Percentiles rank a stretch among this genome's conserved stretches.
These are phyloP conservation scores for Metacarcinus magister DNA, from an alignment of 2,888 invertebrate species.

Conservation along the genomic window DNA sequence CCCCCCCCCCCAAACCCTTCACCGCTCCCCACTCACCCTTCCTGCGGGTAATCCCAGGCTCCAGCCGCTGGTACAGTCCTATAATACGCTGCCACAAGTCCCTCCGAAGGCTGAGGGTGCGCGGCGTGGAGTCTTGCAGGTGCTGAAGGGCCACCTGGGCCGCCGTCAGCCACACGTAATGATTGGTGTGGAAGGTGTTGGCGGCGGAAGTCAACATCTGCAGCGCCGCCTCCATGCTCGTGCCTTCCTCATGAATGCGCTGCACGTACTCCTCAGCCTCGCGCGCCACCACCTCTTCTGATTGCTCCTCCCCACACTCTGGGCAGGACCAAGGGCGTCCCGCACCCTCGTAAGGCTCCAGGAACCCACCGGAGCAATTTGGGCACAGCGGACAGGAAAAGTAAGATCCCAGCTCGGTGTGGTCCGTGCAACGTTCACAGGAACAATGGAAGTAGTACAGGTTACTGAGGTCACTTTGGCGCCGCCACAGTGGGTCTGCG, in stretches of 20 bases:
- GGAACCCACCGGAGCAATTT: constrained; percentile 70
- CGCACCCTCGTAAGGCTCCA: constrained; percentile 66
- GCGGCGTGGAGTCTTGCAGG: constrained; percentile 41
- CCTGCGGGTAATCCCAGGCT: constrained; percentile 80
- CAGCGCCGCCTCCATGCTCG: constrained; percentile 47
- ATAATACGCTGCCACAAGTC: constrained; percentile 76
- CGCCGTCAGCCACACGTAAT: constrained; percentile 76
- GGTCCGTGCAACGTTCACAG: constrained; percentile 79
- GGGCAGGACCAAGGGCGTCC: constrained; percentile 72
- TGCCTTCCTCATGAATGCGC: constrained; percentile 15
- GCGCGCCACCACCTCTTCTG: constrained; percentile 38
- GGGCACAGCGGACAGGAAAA: constrained; percentile 77
- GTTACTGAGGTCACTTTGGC: constrained; percentile 78
- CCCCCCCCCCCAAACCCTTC: background rate
- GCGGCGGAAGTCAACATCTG: constrained; percentile 47
- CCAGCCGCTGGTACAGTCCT: constrained; percentile 72
- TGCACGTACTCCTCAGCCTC: constrained; percentile 61
- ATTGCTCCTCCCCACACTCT: constrained; percentile 55
- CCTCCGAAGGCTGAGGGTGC: constrained; percentile 67
- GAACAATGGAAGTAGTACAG: constrained; percentile 80
- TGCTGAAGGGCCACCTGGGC: constrained; percentile 65
- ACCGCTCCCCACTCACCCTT: constrained; percentile 70
- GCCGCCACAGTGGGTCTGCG: constrained; percentile 76
- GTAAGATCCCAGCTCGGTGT: constrained; percentile 78
- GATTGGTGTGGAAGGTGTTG: constrained; percentile 72